Evolutionary conservation across 2,888 invertebrate genomes (phyloP).

Genomic region (Temnothorax rugatulus): DNA sequence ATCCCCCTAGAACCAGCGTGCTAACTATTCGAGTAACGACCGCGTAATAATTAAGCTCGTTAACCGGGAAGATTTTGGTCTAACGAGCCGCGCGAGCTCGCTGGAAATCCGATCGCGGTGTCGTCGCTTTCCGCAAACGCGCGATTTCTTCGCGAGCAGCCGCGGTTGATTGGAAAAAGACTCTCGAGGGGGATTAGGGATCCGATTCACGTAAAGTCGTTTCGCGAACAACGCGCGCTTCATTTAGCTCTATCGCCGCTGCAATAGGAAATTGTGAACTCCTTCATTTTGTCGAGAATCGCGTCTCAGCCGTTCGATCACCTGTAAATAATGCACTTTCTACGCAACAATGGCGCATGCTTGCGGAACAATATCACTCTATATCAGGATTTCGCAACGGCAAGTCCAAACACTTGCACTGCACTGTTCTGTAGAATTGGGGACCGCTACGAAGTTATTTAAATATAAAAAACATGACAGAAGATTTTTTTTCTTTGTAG

Average conservation of each 20-base stretch:
- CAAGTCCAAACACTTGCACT: neutral
- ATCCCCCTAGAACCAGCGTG: neutral
- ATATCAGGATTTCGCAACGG: neutral
- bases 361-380: neutral
- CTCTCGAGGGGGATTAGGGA: neutral
- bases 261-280: neutral
- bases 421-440: neutral
- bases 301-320: neutral
- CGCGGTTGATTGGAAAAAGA: neutral
- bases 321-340: neutral
- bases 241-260: neutral
- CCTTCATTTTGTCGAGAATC: neutral
- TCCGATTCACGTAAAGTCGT: neutral
- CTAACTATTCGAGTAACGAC: neutral
- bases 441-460: neutral
- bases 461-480: neutral
- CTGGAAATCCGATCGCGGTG: neutral
- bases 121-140: neutral
- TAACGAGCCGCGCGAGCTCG: neutral
- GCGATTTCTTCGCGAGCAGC: neutral
- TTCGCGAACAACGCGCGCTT: neutral
- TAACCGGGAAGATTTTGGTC: slow-evolving; percentile 11
- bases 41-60: slow-evolving; percentile 15
- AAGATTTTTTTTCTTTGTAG: neutral
- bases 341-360: neutral